Evolutionary conservation across 1,140 invertebrate species (phyloP).

Genomic region (Cydia pomonella): DNA sequence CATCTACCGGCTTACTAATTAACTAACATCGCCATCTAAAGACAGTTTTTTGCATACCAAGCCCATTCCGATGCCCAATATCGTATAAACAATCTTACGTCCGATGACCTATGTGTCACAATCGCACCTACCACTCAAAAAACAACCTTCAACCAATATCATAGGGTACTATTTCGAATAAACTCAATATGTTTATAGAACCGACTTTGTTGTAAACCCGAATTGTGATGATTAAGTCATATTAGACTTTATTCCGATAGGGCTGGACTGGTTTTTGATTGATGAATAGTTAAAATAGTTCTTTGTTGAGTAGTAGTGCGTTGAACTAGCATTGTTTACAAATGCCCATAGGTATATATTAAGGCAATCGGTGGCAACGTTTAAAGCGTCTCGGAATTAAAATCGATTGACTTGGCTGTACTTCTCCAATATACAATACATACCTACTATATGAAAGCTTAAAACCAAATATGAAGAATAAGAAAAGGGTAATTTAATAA

Average conservation of each 20-base stretch:
- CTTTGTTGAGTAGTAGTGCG: conserved; percentile 24
- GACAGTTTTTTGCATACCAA: conserved; percentile 29
- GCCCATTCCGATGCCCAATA: background rate
- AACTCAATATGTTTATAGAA: conserved; percentile 8
- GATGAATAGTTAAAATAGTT: background rate
- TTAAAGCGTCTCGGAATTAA: background rate
- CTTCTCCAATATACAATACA: too few species aligned
- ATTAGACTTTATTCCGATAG: conserved; percentile 1
- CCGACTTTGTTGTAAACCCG: conserved; percentile 11
- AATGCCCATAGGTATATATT: background rate
- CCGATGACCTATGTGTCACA: conserved; percentile 29
- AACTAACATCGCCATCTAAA: conserved; percentile 1
- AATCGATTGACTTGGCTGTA: background rate
- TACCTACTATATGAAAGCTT: too few species aligned
- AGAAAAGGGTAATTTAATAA: too few species aligned
- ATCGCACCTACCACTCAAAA: background rate
- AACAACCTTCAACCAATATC: background rate
- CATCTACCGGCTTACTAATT: background rate
- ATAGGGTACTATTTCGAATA: background rate
- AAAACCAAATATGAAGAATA: too few species aligned
- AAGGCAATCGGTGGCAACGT: background rate
- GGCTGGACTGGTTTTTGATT: background rate
- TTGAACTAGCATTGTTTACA: conserved; percentile 28
- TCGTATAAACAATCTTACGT: conserved; percentile 27
- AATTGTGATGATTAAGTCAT: conserved; percentile 1